A percentile compares a stretch with the other conserved stretches of the same genome.
Conservation (phyloP, 2,888 invertebrate genomes). For the Augiades crinisus region DNA sequence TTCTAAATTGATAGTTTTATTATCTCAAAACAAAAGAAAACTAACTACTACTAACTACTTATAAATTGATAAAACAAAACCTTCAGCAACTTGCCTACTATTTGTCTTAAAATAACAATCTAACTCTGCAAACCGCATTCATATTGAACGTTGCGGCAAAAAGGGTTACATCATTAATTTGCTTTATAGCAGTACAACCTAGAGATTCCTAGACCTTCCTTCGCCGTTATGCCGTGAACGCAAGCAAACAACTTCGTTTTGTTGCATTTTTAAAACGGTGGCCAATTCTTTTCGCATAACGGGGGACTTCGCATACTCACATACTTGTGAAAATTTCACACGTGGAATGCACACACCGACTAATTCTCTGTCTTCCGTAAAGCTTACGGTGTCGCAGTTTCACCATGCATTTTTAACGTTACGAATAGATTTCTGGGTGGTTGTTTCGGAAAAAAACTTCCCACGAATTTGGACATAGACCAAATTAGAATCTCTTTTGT, state of each 20-base stretch:
- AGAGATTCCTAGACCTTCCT: background rate
- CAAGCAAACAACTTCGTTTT: background rate
- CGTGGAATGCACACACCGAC: conserved; percentile 11
- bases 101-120: background rate
- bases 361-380: conserved; percentile 16
- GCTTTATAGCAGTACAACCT: background rate
- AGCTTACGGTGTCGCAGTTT: conserved; percentile 3
- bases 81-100: too few species aligned
- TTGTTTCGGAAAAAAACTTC: conserved; percentile 13
- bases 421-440: conserved; percentile 20
- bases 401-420: conserved; percentile 24
- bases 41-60: too few species aligned
- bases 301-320: background rate
- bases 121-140: background rate
- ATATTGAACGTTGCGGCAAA: background rate
- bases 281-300: conserved; percentile 5
- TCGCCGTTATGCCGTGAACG: background rate
- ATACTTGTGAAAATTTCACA: conserved; percentile 20
- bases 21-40: too few species aligned
- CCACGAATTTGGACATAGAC: conserved; percentile 26
- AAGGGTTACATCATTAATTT: background rate
- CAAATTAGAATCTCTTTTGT: conserved; percentile 30
- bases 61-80: too few species aligned
- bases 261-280: conserved; percentile 17
- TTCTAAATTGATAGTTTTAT: too few species aligned